phyloP scores from a whole-genome alignment of 2,888 invertebrate species.

The Druceiella hillmani region DNA sequence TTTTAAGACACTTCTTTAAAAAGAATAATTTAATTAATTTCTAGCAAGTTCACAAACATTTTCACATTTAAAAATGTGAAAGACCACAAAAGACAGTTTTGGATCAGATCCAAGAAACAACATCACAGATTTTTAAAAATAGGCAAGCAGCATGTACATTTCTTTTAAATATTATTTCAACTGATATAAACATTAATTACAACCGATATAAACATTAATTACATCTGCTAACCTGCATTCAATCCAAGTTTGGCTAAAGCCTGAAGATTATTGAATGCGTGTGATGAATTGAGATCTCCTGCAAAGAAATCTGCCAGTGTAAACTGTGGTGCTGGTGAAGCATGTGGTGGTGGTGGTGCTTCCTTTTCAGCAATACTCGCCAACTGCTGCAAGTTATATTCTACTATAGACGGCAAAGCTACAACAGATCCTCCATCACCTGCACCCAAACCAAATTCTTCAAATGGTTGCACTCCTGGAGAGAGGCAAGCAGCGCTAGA shows the following conservation, averaged over 20 bases:
- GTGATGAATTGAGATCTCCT: constrained; percentile 63
- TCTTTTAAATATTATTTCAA: too few species aligned
- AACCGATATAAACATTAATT: background rate
- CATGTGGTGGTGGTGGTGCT: constrained; percentile 48
- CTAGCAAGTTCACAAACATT: too few species aligned
- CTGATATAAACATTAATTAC: too few species aligned
- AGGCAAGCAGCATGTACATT: too few species aligned
- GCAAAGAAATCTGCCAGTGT: constrained; percentile 72
- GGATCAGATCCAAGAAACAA: too few species aligned
- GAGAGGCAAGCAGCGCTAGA: constrained; percentile 28
- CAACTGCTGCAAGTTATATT: constrained; percentile 80
- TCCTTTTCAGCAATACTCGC: constrained; percentile 75
- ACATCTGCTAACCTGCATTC: constrained; percentile 52
- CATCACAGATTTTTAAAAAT: too few species aligned
- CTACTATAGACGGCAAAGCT: constrained; percentile 65
- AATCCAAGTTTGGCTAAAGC: constrained; percentile 83
- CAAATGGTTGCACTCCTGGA: constrained; percentile 19
- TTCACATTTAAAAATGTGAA: too few species aligned
- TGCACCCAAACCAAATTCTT: constrained; percentile 32
- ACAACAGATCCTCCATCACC: constrained; percentile 32
- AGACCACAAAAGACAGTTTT: too few species aligned
- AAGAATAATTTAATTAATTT: too few species aligned
- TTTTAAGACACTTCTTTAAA: too few species aligned
- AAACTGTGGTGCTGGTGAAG: constrained; percentile 60
- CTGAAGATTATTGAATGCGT: constrained; percentile 83